Percentiles rank a stretch among this genome's conserved stretches.
phyloP scores from a whole-genome alignment of 1,140 invertebrate species.

The Dendrolimus kikuchii region DNA sequence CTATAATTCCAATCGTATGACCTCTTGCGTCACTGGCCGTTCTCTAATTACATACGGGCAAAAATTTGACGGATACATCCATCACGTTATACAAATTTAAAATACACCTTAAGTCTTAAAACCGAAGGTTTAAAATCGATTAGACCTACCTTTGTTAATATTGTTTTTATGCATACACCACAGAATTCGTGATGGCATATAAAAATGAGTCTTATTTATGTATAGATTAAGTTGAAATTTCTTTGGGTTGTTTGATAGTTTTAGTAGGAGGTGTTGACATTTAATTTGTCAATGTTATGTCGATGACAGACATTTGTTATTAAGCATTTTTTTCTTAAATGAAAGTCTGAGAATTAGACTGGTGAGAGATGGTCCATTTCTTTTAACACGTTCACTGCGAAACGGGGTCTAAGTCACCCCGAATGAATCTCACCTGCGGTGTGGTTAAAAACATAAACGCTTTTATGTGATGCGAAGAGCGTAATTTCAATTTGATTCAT shows the following conservation, averaged over 20 bases:
- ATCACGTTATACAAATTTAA: constrained; percentile 11
- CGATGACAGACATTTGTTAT: constrained; percentile 46
- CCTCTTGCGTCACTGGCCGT: constrained; percentile 40
- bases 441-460: too few relatives aligned
- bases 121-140: constrained; percentile 2
- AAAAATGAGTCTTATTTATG: too few relatives aligned
- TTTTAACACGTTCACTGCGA: too few relatives aligned
- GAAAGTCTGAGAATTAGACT: constrained; percentile 18
- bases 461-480: too few relatives aligned
- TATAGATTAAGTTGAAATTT: too few relatives aligned
- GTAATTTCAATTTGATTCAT: not conserved
- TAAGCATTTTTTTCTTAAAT: constrained; percentile 24
- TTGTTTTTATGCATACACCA: too few relatives aligned
- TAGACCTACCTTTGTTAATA: not conserved
- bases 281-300: constrained; percentile 54
- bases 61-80: constrained; percentile 35
- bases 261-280: constrained; percentile 29
- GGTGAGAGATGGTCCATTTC: constrained; percentile 17
- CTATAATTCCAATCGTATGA: constrained; percentile 57
- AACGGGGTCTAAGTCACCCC: too few relatives aligned
- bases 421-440: too few relatives aligned
- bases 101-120: not conserved
- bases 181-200: too few relatives aligned
- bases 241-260: constrained; percentile 4
- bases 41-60: constrained; percentile 43